phyloP scores from a whole-genome alignment of 1,140 invertebrate species.

The Bombus turneri region DNA sequence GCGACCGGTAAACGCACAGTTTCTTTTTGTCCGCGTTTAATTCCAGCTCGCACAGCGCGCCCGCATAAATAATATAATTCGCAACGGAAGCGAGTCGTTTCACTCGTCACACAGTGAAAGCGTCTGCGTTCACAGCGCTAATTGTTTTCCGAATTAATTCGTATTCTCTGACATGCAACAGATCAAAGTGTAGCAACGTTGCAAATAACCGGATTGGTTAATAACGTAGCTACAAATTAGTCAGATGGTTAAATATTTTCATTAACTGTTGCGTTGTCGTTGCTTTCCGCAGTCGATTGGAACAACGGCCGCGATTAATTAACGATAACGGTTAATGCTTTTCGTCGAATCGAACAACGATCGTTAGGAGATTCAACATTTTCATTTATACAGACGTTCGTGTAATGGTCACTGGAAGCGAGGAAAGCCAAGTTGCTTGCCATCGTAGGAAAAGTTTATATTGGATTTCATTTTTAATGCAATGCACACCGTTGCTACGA shows the following conservation, averaged over 20 bases:
- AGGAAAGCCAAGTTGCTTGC: neutral
- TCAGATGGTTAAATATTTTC: slow-evolving; percentile 29
- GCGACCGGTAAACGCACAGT: too few relatives aligned
- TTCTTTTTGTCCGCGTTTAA: neutral
- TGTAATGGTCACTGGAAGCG: neutral
- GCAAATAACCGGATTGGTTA: neutral
- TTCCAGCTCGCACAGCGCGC: neutral
- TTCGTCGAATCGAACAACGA: neutral
- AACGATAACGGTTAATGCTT: neutral
- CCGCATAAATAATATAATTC: slow-evolving; percentile 13
- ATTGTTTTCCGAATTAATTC: slow-evolving; percentile 44
- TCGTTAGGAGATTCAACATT: neutral
- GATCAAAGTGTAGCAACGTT: slow-evolving; percentile 2
- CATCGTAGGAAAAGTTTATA: slow-evolving; percentile 72
- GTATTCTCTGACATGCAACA: neutral
- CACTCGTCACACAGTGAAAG: neutral
- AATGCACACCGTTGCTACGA: slow-evolving; percentile 57
- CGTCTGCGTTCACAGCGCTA: neutral
- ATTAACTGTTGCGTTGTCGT: neutral
- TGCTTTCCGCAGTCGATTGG: neutral
- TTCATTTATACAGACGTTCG: too few relatives aligned
- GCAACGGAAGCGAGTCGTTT: neutral
- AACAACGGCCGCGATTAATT: slow-evolving; percentile 29
- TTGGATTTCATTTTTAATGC: slow-evolving; percentile 79
- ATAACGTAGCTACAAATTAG: slow-evolving; percentile 18